A percentile compares a stretch with the other conserved stretches of the same genome.
Evolutionary conservation across 2,113 vertebrate species (phyloP).

Genomic region (Plecotus auritus): DNA sequence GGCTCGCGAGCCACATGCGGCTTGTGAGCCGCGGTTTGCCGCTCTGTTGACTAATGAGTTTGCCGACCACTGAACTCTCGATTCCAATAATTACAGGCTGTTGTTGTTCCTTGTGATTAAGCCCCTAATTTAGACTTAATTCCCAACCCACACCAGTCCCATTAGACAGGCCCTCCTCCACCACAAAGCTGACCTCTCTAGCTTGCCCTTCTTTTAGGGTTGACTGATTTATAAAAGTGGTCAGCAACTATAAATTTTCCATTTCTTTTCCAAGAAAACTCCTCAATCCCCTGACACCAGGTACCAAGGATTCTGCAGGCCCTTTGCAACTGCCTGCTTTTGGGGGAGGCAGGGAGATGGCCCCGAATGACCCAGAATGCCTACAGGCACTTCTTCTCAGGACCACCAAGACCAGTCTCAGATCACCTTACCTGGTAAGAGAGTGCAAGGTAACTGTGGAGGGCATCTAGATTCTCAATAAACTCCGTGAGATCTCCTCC

Average conservation of each 20-base stretch:
- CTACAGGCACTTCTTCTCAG: background rate
- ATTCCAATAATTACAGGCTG: too few species aligned
- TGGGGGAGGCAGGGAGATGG: accelerated
- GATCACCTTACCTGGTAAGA: slow-evolving; percentile 83
- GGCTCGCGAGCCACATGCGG: too few species aligned
- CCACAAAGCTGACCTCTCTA: background rate
- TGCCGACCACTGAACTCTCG: too few species aligned
- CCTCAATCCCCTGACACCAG: background rate
- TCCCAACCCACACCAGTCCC: background rate
- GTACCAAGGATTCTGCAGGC: background rate
- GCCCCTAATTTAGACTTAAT: background rate
- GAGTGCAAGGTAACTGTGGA: slow-evolving; percentile 86
- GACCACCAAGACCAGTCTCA: background rate
- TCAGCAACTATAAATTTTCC: background rate
- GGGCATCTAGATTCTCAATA: slow-evolving; percentile 87
- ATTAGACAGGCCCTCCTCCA: background rate
- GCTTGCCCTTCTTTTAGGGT: background rate
- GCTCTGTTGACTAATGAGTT: too few species aligned
- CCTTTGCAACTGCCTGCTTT: background rate
- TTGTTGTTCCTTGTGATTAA: too few species aligned
- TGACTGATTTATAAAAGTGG: background rate
- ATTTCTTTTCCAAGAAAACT: background rate
- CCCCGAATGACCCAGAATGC: background rate
- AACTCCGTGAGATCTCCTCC: slow-evolving; percentile 85
- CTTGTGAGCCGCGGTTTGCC: too few species aligned